Evolutionary conservation across 30 jellyfish, hydroid and myxozoan genomes (phyloP).

Genomic region (Aurelia aurita complex sp. Pacific): DNA sequence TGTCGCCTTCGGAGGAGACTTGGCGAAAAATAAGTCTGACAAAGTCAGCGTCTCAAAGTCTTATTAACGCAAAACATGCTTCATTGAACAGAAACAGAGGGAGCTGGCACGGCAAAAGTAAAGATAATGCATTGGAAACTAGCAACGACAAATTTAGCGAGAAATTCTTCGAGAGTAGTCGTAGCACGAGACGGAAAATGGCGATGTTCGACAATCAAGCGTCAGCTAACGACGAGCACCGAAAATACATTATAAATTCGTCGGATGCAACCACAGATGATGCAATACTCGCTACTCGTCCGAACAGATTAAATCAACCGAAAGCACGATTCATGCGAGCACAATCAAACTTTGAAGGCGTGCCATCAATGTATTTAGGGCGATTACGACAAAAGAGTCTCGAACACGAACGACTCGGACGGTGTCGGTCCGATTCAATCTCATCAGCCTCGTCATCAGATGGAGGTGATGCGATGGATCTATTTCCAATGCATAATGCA

Average conservation of each 20-base stretch:
- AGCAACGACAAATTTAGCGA: background rate
- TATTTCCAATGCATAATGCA: conserved; percentile 60
- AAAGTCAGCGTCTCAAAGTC: conserved; percentile 28
- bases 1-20: conserved; percentile 5
- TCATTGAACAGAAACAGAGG: background rate
- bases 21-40: conserved; percentile 33
- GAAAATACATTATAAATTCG: background rate
- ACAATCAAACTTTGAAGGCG: conserved; percentile 57
- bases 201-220: background rate
- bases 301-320: background rate
- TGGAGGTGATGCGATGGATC: conserved; percentile 40
- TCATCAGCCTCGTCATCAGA: conserved; percentile 61
- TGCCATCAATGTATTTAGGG: conserved; percentile 53
- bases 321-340: conserved; percentile 40
- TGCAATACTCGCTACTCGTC: background rate
- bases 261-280: background rate
- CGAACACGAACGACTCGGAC: conserved; percentile 25
- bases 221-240: background rate
- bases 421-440: conserved; percentile 45
- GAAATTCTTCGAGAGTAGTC: background rate
- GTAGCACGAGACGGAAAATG: background rate
- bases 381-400: conserved; percentile 29
- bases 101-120: background rate
- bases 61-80: background rate
- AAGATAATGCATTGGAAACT: background rate